Evolutionary conservation across 2,113 vertebrate genomes (phyloP).

Genomic region (Oreochromis aureus): DNA sequence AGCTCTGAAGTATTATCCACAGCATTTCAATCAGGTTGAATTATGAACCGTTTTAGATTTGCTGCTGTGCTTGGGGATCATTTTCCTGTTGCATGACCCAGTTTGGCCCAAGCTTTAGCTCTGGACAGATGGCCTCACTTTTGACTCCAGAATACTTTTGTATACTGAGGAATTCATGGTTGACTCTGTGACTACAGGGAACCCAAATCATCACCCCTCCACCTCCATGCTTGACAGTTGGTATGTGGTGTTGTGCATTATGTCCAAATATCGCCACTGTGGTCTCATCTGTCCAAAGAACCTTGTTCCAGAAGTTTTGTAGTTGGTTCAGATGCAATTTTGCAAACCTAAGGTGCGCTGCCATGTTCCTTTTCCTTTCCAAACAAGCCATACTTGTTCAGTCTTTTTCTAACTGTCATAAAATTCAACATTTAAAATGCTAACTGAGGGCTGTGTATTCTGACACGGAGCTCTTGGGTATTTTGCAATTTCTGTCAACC

Average conservation of each 20-base stretch:
- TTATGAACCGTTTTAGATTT: neutral
- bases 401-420: neutral
- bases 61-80: neutral
- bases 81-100: neutral
- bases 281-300: neutral
- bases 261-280: neutral
- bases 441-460: neutral
- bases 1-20: neutral
- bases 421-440: neutral
- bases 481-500: neutral
- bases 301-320: neutral
- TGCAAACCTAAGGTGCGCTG: neutral
- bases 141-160: neutral
- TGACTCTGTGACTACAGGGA: neutral
- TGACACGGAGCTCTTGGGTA: neutral
- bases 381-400: neutral
- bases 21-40: neutral
- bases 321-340: neutral
- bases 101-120: neutral
- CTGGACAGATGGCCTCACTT: neutral
- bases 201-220: neutral
- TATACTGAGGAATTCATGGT: neutral
- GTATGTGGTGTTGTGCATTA: neutral
- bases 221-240: neutral
- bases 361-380: neutral